Evolutionary conservation across 2,888 invertebrate species (phyloP), one percentile per base, ranked within the genome.

Genomic region (Tuberolachnus salignus): DNA sequence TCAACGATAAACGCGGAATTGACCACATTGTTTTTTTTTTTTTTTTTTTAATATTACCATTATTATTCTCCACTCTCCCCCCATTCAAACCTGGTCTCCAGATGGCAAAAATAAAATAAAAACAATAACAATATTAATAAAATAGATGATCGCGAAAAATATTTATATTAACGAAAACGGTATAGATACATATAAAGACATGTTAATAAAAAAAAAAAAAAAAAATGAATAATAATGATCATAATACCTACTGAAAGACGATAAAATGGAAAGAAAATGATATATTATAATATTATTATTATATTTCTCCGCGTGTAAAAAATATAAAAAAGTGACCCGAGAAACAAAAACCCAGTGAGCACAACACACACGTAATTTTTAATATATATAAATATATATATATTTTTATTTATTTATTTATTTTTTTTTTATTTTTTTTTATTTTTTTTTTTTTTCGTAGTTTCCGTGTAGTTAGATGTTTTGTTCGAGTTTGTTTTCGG

Each of bases 41-140:
- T 3, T 34, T 34, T 34, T 34, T 34, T 34, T 34, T 34, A 4
- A 4, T 34, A 4, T 34, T 34, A 4, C 6, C 6, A 4, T 34
- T 34, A 4, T 34, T 34, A 4, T 34, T 34, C 6, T 66, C 26
- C 13, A 8, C 1, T 26, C 51, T 63, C 34, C 42, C 21, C 63
- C 57, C 57, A 23, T 66, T 78, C 19, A 49, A 67, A 78, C 78
- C 78, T 67, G 78, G 78, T 78, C 78, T 78, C 78, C 78, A 67
- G 66, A 66, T 59, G 44, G 14, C 6, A 57, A 26, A 44, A 42
- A 42, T 10, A 55, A 67, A 67, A 53, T 13, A 11, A 57, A 23
- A 57, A 57, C 14, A 26, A 63, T n/a, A 10, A 26, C 11, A 23
- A 49, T n/a, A 51, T 1, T 57, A 23, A 57, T 14, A 6, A 26